phyloP scores from a whole-genome alignment of 2,113 vertebrate genomes.

The Microtus oregoni region DNA sequence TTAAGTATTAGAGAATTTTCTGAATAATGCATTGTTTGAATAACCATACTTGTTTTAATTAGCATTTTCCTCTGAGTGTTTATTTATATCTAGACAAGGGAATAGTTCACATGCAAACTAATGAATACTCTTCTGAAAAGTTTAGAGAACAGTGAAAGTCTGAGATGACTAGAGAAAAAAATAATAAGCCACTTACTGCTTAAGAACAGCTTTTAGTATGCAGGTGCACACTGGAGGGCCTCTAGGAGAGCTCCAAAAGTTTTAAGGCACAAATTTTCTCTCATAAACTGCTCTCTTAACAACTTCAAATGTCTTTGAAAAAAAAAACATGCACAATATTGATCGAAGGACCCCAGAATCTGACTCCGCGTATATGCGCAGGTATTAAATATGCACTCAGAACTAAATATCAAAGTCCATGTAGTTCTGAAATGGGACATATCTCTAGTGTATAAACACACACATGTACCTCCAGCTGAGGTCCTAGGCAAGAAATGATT shows the following conservation, averaged over 20 bases:
- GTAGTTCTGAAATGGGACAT: background rate
- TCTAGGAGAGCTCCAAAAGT: background rate
- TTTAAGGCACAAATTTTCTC: background rate
- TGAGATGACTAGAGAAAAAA: background rate
- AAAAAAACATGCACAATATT: background rate
- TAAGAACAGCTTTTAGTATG: background rate
- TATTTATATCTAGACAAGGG: constrained; percentile 40
- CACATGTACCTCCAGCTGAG: background rate
- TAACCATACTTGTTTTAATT: constrained; percentile 43
- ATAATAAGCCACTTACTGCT: background rate
- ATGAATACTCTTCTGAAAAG: constrained; percentile 53
- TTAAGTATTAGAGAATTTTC: constrained; percentile 36
- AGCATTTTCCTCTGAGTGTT: constrained; percentile 60
- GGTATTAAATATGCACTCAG: background rate
- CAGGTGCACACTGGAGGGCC: background rate
- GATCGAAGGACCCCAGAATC: background rate
- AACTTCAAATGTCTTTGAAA: background rate
- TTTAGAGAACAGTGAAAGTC: constrained; percentile 7
- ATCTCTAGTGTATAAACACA: background rate
- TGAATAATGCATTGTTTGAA: constrained; percentile 59
- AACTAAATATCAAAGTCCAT: background rate
- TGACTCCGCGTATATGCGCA: background rate
- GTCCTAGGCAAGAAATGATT: background rate
- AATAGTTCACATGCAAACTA: constrained; percentile 49
- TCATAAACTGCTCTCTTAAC: background rate